Percentiles rank a stretch among this genome's conserved stretches.
Conservation (phyloP, 2,797 vertebrate genomes). For the Acanthornis magna region DNA sequence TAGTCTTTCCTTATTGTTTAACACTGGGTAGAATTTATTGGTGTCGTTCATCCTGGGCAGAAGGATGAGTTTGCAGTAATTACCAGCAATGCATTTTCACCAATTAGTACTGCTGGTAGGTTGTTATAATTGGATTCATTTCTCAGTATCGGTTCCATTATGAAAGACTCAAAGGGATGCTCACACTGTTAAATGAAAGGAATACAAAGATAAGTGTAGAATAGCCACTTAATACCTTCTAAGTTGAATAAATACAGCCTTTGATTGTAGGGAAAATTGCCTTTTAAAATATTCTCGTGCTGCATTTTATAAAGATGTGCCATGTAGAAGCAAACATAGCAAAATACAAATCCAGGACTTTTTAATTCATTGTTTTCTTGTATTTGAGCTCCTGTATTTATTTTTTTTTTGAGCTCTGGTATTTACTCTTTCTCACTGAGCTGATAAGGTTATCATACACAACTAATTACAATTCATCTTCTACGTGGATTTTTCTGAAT, state of each 20-base stretch:
- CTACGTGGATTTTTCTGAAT: not conserved
- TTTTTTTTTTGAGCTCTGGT: not conserved
- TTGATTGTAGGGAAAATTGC: not conserved
- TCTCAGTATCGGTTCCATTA: conserved; percentile 59
- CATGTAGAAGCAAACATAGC: not conserved
- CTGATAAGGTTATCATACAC: not conserved
- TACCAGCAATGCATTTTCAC: conserved; percentile 47
- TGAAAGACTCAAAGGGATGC: conserved; percentile 40
- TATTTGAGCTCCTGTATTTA: not conserved
- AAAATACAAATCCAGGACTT: not conserved
- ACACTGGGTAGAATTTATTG: conserved; percentile 48
- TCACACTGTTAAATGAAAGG: not conserved
- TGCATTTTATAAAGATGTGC: not conserved
- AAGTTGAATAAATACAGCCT: not conserved
- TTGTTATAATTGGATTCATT: conserved; percentile 64
- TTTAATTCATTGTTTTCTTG: not conserved
- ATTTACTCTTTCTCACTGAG: not conserved
- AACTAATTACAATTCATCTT: not conserved
- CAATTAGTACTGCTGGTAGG: conserved; percentile 55
- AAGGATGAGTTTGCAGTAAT: conserved; percentile 53
- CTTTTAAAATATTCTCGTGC: not conserved
- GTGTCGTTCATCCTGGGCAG: conserved; percentile 40
- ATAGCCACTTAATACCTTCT: not conserved
- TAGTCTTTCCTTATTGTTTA: conserved; percentile 42
- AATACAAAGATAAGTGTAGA: not conserved